phyloP scores from a whole-genome alignment of 2,113 vertebrate species.

The Cairina moschata region DNA sequence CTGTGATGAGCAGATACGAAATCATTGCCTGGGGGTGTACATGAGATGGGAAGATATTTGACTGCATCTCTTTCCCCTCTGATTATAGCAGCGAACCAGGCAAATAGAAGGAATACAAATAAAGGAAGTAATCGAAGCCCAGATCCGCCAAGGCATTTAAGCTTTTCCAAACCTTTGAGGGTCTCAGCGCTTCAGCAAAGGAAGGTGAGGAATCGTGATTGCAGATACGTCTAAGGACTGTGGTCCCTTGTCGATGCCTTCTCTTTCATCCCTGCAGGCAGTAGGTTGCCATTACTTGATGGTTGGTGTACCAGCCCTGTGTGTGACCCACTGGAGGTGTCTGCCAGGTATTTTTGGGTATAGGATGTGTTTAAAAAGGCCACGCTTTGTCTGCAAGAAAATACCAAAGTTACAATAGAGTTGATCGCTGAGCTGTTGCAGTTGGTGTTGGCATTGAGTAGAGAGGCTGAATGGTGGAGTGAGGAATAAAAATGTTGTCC shows the following conservation, averaged over 20 bases:
- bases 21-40: background rate
- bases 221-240: background rate
- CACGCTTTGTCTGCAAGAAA: background rate
- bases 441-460: background rate
- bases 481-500: background rate
- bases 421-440: background rate
- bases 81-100: background rate
- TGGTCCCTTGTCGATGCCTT: background rate
- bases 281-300: background rate
- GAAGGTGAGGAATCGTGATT: background rate
- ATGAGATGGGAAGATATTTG: background rate
- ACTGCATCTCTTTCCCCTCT: background rate
- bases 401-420: background rate
- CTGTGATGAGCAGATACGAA: background rate
- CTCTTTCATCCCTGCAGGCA: background rate
- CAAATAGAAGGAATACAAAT: background rate
- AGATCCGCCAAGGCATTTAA: background rate
- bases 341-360: background rate
- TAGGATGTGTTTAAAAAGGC: background rate
- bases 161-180: background rate
- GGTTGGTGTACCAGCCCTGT: background rate
- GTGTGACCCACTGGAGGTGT: background rate
- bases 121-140: background rate
- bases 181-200: background rate
- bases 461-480: background rate